phyloP scores from a whole-genome alignment of 2,797 vertebrate species.

The Lagodon rhomboides region DNA sequence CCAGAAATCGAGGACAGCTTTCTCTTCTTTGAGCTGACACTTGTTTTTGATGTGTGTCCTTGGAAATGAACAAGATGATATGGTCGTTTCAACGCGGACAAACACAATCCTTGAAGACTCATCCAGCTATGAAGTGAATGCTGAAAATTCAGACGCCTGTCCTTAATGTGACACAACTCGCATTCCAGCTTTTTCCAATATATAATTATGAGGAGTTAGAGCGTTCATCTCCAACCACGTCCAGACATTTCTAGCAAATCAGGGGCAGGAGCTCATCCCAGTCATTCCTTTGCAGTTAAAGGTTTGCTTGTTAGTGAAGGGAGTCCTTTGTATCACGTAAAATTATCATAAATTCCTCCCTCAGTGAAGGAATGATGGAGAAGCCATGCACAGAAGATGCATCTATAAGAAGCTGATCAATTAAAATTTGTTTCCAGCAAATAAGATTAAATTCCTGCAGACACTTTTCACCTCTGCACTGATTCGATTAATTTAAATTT shows the following conservation, averaged over 20 bases:
- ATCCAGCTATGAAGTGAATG: slow-evolving; percentile 22
- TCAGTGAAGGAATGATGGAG: not conserved
- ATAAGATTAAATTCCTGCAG: no score
- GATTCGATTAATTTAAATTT: no score
- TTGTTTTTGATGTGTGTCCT: not conserved
- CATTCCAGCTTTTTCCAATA: slow-evolving; percentile 49
- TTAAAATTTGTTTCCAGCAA: no score
- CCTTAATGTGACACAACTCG: slow-evolving; percentile 48
- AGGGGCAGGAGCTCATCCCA: slow-evolving; percentile 22
- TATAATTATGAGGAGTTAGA: slow-evolving; percentile 49
- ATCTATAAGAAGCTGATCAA: no score
- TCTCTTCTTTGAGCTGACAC: not conserved
- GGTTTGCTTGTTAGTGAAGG: not conserved
- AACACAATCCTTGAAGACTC: slow-evolving; percentile 27
- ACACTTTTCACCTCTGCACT: not conserved
- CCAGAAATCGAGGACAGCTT: slow-evolving; percentile 3
- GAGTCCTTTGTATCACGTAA: not conserved
- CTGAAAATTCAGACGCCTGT: slow-evolving; percentile 10
- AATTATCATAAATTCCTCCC: not conserved
- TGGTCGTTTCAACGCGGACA: not conserved
- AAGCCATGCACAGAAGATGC: not conserved
- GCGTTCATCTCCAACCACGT: slow-evolving; percentile 32
- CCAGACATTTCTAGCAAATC: slow-evolving; percentile 35
- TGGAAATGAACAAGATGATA: slow-evolving; percentile 1
- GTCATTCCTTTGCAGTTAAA: slow-evolving; percentile 28